Evolutionary conservation across 1,140 invertebrate genomes (phyloP).

Genomic region (Heliconius melpomene): DNA sequence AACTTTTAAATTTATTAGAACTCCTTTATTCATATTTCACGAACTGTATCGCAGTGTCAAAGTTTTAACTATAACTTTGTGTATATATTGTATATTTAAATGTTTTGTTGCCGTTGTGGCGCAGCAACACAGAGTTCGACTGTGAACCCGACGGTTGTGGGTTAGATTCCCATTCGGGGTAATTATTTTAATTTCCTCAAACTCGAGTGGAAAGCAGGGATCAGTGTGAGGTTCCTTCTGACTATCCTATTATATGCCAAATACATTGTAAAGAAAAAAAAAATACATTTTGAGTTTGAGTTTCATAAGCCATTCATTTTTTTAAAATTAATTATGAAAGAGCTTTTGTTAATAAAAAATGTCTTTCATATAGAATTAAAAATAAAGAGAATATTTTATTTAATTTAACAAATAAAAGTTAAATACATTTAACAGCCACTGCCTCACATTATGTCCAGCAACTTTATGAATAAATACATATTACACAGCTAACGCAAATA

Average conservation of each 20-base stretch:
- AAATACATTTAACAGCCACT: neutral
- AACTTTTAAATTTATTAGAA: conserved; percentile 40
- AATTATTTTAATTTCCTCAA: neutral
- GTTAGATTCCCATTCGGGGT: neutral
- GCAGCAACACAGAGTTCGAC: neutral
- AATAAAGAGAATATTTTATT: neutral
- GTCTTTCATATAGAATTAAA: neutral
- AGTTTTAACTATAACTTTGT: conserved; percentile 23
- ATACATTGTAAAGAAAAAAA: neutral
- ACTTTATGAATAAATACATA: neutral
- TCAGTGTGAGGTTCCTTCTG: neutral
- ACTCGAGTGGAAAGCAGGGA: neutral
- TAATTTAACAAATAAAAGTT: neutral
- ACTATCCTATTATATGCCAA: neutral
- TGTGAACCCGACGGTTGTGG: neutral
- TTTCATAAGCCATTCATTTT: too few species aligned
- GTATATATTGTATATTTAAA: neutral
- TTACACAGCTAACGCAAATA: neutral
- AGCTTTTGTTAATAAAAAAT: too few species aligned
- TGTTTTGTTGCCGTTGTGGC: neutral
- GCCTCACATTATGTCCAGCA: neutral
- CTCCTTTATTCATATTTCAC: conserved; percentile 32
- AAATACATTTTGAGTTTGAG: too few species aligned
- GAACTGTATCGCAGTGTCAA: conserved; percentile 33
- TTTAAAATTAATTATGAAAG: too few species aligned